phyloP scores from a whole-genome alignment of 2,113 vertebrate genomes.

The Podarcis muralis region DNA sequence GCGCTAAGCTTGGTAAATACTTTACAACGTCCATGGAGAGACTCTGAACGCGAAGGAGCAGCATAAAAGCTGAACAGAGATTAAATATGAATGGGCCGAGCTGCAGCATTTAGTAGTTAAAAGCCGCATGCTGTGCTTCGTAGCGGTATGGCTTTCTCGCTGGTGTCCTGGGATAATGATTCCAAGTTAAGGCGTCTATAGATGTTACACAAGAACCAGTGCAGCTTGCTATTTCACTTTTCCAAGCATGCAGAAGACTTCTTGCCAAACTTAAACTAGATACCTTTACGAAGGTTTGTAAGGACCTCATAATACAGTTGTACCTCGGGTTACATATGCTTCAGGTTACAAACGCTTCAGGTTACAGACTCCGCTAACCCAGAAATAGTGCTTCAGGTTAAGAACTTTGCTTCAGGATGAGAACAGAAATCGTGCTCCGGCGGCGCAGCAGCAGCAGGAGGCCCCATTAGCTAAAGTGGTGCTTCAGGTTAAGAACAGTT shows the following conservation, averaged over 20 bases:
- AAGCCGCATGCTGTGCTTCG: background rate
- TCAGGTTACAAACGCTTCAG: too few relatives aligned
- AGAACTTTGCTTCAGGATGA: too few relatives aligned
- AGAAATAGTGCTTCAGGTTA: too few relatives aligned
- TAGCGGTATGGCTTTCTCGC: background rate
- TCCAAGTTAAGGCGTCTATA: background rate
- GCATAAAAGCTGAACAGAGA: slow-evolving; percentile 1
- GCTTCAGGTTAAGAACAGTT: too few relatives aligned
- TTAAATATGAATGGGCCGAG: slow-evolving; percentile 23
- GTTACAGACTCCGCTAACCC: too few relatives aligned
- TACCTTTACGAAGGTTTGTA: background rate
- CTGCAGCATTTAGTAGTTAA: background rate
- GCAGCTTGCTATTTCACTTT: background rate
- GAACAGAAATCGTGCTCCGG: too few relatives aligned
- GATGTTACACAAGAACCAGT: background rate
- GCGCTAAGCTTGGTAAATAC: background rate
- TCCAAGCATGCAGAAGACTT: background rate
- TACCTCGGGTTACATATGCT: too few relatives aligned
- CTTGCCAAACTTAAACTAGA: background rate
- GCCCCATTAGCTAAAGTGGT: too few relatives aligned
- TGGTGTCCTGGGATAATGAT: background rate
- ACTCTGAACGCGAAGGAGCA: background rate
- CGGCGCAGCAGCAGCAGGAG: too few relatives aligned
- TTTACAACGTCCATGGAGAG: slow-evolving; percentile 18
- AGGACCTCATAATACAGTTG: too few relatives aligned